Evolutionary conservation across 2,888 invertebrate genomes (phyloP), one percentile per base, ranked within the genome.

Genomic region (Aporophyla lueneburgensis): DNA sequence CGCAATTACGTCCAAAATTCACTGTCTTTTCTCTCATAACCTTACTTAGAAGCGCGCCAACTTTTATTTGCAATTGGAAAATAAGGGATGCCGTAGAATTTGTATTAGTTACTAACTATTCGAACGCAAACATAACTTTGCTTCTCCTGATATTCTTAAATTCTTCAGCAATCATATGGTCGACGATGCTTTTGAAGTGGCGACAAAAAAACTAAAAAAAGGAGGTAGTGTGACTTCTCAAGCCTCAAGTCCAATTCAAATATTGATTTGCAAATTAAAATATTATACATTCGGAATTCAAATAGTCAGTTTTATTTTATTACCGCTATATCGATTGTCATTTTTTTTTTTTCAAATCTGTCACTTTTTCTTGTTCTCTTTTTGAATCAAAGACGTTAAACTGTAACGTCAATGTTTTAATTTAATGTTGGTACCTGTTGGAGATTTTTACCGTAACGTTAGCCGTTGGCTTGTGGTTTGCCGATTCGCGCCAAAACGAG

Each of bases 91-190:
- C 33, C 7, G 59, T 82, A 56, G 27, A 66, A 61, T 74, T 82
- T 74, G 75, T 86, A 67, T 78, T 24, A 63, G 63, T 56, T 76
- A 79, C 46, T 6, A 27, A 49, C 0, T 66, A 68, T 63, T 16
- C 5, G 14, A 74, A 33, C 46, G 87, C 73, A 87, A 70, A 54
- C 14, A 53, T 71, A 87, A 74, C 16, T 81, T 87, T 76, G 87
- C 71, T 5, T 54, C 40, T 71, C 40, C 72, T 53, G 73, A 71
- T 87, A 86, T 81, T 86, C 86, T 82, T 81, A 87, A 87, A 87
- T 85, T 87, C 88, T 78, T 71, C 62, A 67, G 69, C 88, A 87
- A 86, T 87, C 86, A 87, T 87, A 86, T 85, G 86, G 85, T 82
- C 74, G 33, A 72, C 61, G 69, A 78, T 65, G 65, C 72, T 73